These are phyloP conservation scores for Osedax fenrisi DNA, from an alignment of 2,888 invertebrate species.

Conservation along the genomic window DNA sequence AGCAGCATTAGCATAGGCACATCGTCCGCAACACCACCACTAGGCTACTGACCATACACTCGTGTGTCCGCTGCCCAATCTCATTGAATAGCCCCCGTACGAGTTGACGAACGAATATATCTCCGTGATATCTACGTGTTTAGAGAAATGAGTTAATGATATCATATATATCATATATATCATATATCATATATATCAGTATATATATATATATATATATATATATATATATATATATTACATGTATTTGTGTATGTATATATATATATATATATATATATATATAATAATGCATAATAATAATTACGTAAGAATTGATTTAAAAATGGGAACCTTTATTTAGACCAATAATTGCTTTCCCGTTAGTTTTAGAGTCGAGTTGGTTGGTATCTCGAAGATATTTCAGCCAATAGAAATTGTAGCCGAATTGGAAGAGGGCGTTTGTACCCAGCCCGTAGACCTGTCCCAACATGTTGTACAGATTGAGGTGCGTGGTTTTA, in stretches of 20 bases:
- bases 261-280: not conserved
- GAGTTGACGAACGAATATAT: not conserved
- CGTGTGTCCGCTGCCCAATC: not conserved
- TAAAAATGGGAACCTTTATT: conserved; percentile 5
- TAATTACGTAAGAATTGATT: not conserved
- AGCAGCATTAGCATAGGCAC: no score
- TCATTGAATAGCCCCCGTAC: not conserved
- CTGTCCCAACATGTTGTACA: conserved; percentile 6
- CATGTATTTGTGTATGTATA: not conserved
- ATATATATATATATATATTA: not conserved
- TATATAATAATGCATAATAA: not conserved
- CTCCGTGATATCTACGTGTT: not conserved
- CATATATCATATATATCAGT: not conserved
- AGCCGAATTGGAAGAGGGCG: conserved; percentile 11
- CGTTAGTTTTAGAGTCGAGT: not conserved
- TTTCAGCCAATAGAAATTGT: not conserved
- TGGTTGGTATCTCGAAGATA: not conserved
- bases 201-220: not conserved
- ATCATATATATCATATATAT: not conserved
- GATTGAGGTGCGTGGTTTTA: not conserved
- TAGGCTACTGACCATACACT: not conserved
- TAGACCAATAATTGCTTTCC: not conserved
- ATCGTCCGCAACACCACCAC: no score
- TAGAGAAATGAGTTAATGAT: not conserved
- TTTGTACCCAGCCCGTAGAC: not conserved